These are phyloP conservation scores for Phyllostomus hastatus DNA, from an alignment of 2,113 vertebrate species.

Conservation along the genomic window DNA sequence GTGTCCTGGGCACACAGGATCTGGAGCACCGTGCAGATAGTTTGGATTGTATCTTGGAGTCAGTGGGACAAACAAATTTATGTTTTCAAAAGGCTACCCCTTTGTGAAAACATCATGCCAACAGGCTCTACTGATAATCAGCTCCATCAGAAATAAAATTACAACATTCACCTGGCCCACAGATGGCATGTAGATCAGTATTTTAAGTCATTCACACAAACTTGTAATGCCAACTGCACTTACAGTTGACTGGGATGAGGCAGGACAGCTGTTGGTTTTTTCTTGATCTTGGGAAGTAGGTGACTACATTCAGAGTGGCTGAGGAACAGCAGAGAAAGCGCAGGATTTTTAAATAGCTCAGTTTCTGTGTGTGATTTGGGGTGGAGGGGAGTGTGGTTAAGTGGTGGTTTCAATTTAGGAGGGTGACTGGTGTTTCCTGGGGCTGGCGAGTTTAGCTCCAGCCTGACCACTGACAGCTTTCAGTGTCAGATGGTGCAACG, in stretches of 20 bases:
- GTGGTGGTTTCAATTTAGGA: background rate
- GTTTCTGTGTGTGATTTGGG: too few relatives aligned
- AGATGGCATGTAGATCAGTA: background rate
- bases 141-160: too few relatives aligned
- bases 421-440: background rate
- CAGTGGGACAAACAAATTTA: too few relatives aligned
- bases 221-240: background rate
- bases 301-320: background rate
- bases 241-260: background rate
- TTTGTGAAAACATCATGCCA: background rate
- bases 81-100: background rate
- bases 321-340: accelerated
- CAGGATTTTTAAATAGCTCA: background rate
- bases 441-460: background rate
- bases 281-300: too few relatives aligned
- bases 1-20: background rate
- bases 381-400: background rate
- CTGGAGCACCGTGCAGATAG: accelerated
- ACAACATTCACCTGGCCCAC: accelerated
- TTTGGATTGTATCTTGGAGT: too few relatives aligned
- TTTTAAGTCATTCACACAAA: background rate
- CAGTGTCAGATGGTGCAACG: background rate
- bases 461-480: background rate
- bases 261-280: accelerated
- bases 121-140: too few relatives aligned